Percentiles rank a stretch among this genome's conserved stretches.
These are phyloP conservation scores for Ellobius talpinus DNA, from an alignment of 2,113 vertebrate genomes.

Conservation along the genomic window DNA sequence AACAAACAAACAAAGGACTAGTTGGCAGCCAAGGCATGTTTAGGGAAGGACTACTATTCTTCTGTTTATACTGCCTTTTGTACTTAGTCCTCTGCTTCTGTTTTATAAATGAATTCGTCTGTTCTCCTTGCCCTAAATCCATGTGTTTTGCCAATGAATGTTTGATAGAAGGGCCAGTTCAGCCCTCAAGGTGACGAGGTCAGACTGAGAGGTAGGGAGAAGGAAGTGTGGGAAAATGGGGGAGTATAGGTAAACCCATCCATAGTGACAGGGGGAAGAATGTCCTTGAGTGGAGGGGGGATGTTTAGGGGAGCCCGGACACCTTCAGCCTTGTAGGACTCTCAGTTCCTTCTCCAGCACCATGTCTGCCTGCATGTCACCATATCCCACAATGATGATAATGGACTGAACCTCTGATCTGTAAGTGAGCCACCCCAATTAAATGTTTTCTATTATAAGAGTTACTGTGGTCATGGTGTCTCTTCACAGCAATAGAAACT, in stretches of 20 bases:
- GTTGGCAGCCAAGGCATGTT: neutral
- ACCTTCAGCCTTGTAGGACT: neutral
- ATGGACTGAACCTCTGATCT: no score
- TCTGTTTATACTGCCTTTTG: neutral
- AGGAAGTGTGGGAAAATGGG: neutral
- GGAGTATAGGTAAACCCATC: neutral
- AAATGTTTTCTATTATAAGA: no score
- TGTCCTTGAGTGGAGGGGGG: neutral
- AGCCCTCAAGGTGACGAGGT: neutral
- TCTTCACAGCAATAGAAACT: no score
- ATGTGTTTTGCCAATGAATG: neutral
- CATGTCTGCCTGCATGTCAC: no score
- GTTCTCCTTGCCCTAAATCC: neutral
- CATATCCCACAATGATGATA: no score
- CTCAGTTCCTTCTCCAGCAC: no score
- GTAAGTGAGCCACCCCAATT: no score
- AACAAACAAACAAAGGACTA: neutral
- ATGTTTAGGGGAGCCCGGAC: neutral
- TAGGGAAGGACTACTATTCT: neutral
- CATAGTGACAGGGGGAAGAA: neutral
- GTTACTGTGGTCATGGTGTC: no score
- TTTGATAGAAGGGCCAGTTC: neutral
- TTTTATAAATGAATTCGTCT: conserved; percentile 30
- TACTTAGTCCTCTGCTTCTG: neutral
- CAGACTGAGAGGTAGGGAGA: neutral